These are phyloP conservation scores for Stenurella melanura DNA, from an alignment of 2,888 invertebrate species.

Conservation along the genomic window DNA sequence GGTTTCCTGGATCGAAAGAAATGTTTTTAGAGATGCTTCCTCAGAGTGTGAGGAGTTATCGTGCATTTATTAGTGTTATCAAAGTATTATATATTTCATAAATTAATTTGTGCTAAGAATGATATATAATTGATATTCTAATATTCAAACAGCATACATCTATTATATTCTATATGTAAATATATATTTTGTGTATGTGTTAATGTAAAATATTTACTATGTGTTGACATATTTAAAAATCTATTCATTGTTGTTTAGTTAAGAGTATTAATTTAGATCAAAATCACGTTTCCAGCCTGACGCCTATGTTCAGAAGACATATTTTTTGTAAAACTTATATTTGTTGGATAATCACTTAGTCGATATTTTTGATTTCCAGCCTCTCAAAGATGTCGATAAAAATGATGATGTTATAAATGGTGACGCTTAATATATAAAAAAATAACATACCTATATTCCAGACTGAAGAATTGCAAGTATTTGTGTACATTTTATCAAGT, in stretches of 20 bases:
- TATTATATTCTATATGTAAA: slow-evolving; percentile 42
- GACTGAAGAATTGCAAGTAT: slow-evolving; percentile 53
- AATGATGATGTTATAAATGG: slow-evolving; percentile 44
- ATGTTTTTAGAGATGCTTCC: slow-evolving; percentile 14
- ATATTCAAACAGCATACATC: slow-evolving; percentile 36
- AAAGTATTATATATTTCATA: slow-evolving; percentile 38
- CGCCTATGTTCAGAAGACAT: slow-evolving; percentile 39
- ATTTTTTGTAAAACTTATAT: slow-evolving; percentile 44
- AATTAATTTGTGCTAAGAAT: slow-evolving; percentile 30
- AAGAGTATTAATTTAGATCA: slow-evolving; percentile 20
- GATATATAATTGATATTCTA: slow-evolving; percentile 36
- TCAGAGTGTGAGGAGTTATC: not conserved
- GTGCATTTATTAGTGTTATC: slow-evolving; percentile 42
- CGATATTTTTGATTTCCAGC: slow-evolving; percentile 69
- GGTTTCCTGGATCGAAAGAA: slow-evolving; percentile 48
- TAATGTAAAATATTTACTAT: slow-evolving; percentile 34
- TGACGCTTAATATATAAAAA: slow-evolving; percentile 54
- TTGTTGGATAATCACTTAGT: slow-evolving; percentile 49
- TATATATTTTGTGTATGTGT: slow-evolving; percentile 45
- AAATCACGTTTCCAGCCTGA: slow-evolving; percentile 32
- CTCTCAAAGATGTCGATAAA: slow-evolving; percentile 67
- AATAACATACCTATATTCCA: slow-evolving; percentile 53
- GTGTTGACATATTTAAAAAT: slow-evolving; percentile 35
- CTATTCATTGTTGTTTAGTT: slow-evolving; percentile 41
- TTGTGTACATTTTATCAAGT: slow-evolving; percentile 40